Evolutionary conservation across 2,113 vertebrate species (phyloP), one percentile per base, ranked within the genome.

Genomic region (Phoxinus phoxinus): DNA sequence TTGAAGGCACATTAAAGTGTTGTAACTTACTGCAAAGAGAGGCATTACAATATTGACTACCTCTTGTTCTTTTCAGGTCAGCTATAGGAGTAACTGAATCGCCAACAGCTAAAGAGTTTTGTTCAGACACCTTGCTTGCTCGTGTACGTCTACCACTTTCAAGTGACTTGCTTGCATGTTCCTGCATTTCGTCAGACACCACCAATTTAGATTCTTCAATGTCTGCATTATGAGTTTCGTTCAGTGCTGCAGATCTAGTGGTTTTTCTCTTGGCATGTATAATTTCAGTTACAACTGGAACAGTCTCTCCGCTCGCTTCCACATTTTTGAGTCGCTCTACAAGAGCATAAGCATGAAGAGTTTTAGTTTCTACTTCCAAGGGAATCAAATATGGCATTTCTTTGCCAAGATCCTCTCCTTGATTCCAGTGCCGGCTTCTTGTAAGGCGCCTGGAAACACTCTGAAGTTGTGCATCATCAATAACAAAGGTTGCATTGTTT

Each of bases 31-130:
- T 12, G 25, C 3, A 67, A 25, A 51, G 23, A 51, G 17, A 15
- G 4, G 25, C 41, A 67, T 32, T 44, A 30, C 3, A 74, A 56
- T 9, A 17, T 3, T 17, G 53, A 61, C 25, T 58, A 98, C 98
- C 96, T 97, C 95, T 96, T 19, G 89, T 87, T 93, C 93, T 95
- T 83, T 93, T 90, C 65, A 95, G 90, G 83, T 96, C 94, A 76
- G 96, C 93, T 30, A 96, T 95, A 90, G 95, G 96, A 81, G 93
- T 89, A 85, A 95, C 95, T 6, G 95, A 86, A 17, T 94, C 86
- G 0, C 86, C 88, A 73, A 88, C 91, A 81, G 92, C 91, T 85
- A 84, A 74, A 0, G 92, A 63, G 4, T 90, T 86, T 0, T 89
- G 85, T 77, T 92, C 89, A 5, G 92, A 65, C 11, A 89, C 0